Percentiles rank a stretch among this genome's conserved stretches.
phyloP scores from a whole-genome alignment of 1,140 invertebrate genomes.

The Brachionus angularis region DNA sequence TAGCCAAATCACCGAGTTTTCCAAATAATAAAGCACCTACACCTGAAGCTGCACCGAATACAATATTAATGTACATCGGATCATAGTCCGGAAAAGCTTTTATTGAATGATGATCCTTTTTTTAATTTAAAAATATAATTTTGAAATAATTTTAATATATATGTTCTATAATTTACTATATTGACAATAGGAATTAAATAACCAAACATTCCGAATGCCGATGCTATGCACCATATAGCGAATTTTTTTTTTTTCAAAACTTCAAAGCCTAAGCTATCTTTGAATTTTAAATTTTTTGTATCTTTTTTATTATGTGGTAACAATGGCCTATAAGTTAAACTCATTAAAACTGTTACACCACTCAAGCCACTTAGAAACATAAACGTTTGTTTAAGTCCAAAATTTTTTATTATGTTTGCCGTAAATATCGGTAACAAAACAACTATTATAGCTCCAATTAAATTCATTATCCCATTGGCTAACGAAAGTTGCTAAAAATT shows the following conservation, averaged over 20 bases:
- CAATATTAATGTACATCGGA: constrained; percentile 33
- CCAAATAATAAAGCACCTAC: constrained; percentile 16
- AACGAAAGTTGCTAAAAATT: not conserved
- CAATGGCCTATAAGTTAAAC: constrained; percentile 9
- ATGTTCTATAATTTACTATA: not conserved
- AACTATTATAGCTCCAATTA: constrained; percentile 9
- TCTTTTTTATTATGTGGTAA: not conserved
- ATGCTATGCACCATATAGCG: constrained; percentile 15
- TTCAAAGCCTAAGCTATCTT: constrained; percentile 31
- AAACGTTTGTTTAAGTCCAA: constrained; percentile 6
- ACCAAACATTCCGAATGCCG: constrained; percentile 23
- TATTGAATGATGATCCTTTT: constrained; percentile 38
- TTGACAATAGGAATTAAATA: constrained; percentile 39
- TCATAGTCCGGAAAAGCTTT: constrained; percentile 24
- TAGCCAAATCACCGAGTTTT: constrained; percentile 24
- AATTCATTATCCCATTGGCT: constrained; percentile 38
- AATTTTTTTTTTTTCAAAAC: constrained; percentile 4
- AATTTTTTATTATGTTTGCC: not conserved
- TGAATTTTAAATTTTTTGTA: not conserved
- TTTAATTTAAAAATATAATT: not conserved
- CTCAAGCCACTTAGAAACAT: constrained; percentile 9
- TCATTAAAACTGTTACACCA: constrained; percentile 23
- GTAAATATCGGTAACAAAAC: constrained; percentile 22
- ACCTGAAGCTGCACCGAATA: constrained; percentile 37
- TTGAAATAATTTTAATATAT: not conserved